Evolutionary conservation across 2,113 vertebrate genomes (phyloP), one percentile per base, ranked within the genome.

Genomic region (Calidris pygmaea): DNA sequence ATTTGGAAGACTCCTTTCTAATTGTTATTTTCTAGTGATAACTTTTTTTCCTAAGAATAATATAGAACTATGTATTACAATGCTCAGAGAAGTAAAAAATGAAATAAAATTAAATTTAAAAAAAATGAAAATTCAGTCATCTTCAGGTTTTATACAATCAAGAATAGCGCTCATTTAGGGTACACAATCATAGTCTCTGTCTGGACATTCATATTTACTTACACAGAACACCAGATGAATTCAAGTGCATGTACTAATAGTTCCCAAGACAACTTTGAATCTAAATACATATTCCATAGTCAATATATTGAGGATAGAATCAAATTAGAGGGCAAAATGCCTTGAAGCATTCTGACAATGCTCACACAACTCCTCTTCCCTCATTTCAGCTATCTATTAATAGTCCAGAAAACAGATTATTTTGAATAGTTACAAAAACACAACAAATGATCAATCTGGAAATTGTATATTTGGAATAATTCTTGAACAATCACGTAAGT

Each of bases 301-400:
- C 39, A 39, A 74, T 17, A 50, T 58, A 30, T 6, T 32, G 10
- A 70, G n/a, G 29, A 58, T 11, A 47, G 37, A 74, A 22, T 7
- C 8, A 59, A 91, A 77, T 53, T 35, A 67, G 12, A 87, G 29
- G 29, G 58, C 16, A 73, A 93, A 62, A 71, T 63, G 22, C 47
- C n/a, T 88, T 23, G 35, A 66, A 90, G 39, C 8, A 21, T 35
- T 47, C 55, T 58, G n/a, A 19, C 41, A 77, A 87, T 45, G n/a
- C 7, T 67, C 10, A 20, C 2, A 1, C 0, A 1, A 41, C 32
- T 41, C 5, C 48, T 66, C 29, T 94, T 71, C 48, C 37, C 21
- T 73, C 39, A 22, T 72, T 77, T 58, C 55, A 71, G 22, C 24
- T 63, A 23, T 12, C 26, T 63, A 39, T 23, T 45, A 63, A 41